Base-by-base conservation (phyloP, 2,888 invertebrate genomes). In the Epirrita christyi region DNA sequence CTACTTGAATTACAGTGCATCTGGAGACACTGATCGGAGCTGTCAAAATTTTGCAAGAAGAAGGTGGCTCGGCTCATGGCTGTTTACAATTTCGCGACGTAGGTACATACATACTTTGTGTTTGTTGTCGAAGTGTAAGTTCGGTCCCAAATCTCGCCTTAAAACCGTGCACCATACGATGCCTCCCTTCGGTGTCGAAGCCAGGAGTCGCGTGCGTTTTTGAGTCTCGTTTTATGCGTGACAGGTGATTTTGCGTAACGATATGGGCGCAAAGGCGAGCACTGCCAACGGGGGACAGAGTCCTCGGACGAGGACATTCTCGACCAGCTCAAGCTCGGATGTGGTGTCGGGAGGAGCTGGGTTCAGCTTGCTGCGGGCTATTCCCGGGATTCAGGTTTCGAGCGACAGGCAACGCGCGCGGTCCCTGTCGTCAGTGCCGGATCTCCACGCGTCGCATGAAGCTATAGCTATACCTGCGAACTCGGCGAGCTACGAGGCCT, bases 231-330 rank as follows among this genome's bases (percentile, higher is more conserved):
- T 72, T 73, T 67, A 78, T 78, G 78, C 72, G 83, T 83, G 84
- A 82, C 86, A 78, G 81, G 83, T 83, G 83, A 79, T 82, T 90
- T 91, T 88, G 88, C 88, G 86, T 88, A 87, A 89, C 86, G 78
- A 76, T 73, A 97, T 97, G 96, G 96, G 96, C 92, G 96, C 96
- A 84, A 96, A 96, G 93, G 94, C 96, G 77, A 96, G 96, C 86
- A 96, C 96, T 71, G 95, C 96, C 71, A 95, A 94, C 84, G 95
- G 94, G 76, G 95, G 95, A 78, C 95, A 95, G 88, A 95, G 95
- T 92, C 95, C 95, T 75, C 93, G 95, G 69, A 93, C 95, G 70
- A 93, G 95, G 83, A 95, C 95, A 83, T 96, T 96, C 86, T 96
- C 96, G 53, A 95, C 93, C 82, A 94, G 94, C 90, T 94, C 95